Conservation (phyloP, 2,888 invertebrate genomes). For the Apamea sordens region DNA sequence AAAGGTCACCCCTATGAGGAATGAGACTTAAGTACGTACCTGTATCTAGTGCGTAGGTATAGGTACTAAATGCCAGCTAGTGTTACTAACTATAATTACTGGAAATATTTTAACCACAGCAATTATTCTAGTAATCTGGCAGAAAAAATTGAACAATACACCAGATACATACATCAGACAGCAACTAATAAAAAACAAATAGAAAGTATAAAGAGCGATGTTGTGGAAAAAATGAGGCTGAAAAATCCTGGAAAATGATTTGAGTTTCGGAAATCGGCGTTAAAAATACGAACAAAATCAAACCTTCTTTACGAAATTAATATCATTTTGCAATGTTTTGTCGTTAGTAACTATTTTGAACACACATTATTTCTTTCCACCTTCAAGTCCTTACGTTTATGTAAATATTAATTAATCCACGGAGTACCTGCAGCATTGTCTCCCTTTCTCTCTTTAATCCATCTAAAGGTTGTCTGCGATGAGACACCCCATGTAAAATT, state of each 20-base stretch:
- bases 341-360: not conserved
- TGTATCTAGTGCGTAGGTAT: not conserved
- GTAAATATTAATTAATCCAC: not conserved
- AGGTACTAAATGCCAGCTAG: not conserved
- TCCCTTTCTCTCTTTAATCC: not conserved
- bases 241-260: not conserved
- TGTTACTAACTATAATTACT: not conserved
- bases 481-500: not conserved
- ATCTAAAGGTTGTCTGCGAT: too few species aligned
- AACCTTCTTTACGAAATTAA: not conserved
- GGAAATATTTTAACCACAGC: constrained; percentile 1
- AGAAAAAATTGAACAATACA: too few species aligned
- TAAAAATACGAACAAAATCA: not conserved
- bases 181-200: too few species aligned
- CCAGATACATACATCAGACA: too few species aligned
- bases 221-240: not conserved
- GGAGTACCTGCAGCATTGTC: not conserved
- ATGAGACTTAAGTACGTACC: not conserved
- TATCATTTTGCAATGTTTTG: not conserved
- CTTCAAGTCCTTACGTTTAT: not conserved
- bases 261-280: not conserved
- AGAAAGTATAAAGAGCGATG: too few species aligned
- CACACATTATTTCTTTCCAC: not conserved
- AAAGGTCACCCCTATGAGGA: not conserved
- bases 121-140: not conserved